Base-by-base conservation (phyloP, 2,797 vertebrate species). In the Platyrinchus mystaceus region DNA sequence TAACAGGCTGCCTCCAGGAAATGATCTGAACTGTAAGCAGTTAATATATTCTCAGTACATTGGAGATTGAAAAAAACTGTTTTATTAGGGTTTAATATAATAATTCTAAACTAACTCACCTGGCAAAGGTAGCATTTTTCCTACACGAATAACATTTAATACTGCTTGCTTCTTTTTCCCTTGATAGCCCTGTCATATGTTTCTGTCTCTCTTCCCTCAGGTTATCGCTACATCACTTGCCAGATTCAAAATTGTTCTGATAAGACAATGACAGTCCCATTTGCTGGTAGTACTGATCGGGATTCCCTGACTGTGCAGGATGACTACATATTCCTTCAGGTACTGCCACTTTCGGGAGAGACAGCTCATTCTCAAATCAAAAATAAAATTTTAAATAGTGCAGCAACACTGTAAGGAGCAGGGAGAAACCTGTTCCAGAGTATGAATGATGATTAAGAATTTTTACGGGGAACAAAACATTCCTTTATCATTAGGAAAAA, bases 321-420 rank as follows among this genome's bases (percentile, higher is more conserved):
- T 41, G 98, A 99, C 93, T 99, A 99, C 97, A 94, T 99, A 95
- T 99, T 99, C 96, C 97, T 99, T 30, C 99, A 99, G 99, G 99
- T 99, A 98, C 69, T 83, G 49, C n/a, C 9, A 11, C 53, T 69
- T 87, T 80, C 32, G 77, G 22, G 53, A 81, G 44, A 70, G 12
- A 55, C 20, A 75, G 16, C 8, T 32, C 14, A 14, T 84, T 94
- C 87, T 63, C 4, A 19, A 46, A 80, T 36, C 1, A 44, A 70
- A 77, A 74, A 17, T 44, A 78, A 73, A 56, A 66, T 34, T 53
- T 81, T 80, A 43, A 85, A n/a, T 15, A 75, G 16, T 43, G 22
- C 28, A 49, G 13, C 28, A 75, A 24, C 13, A 36, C 14, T 71
- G 32, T n/a, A 24, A 67, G 17, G 27, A 94, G 30, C 4, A 8